Evolutionary conservation across 2,888 invertebrate species (phyloP).

Genomic region (Drosophila picticornis): DNA sequence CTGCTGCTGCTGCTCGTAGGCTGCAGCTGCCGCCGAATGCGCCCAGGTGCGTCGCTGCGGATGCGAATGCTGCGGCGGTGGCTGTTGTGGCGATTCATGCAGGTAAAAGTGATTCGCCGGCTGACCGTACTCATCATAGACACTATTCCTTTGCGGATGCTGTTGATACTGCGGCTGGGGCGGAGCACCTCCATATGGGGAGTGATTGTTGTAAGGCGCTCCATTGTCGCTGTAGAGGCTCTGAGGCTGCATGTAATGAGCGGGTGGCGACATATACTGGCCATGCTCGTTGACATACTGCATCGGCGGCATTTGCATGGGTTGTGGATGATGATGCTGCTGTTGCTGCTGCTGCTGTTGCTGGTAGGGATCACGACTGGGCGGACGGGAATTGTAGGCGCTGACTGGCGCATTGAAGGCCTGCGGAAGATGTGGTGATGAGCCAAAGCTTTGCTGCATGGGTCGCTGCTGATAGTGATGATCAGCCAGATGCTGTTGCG

Average conservation of each 20-base stretch:
- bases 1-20: slow-evolving; percentile 79
- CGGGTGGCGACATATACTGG: slow-evolving; percentile 83
- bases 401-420: slow-evolving; percentile 81
- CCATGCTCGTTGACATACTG: slow-evolving; percentile 85
- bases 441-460: slow-evolving; percentile 84
- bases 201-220: slow-evolving; percentile 76
- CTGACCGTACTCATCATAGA: slow-evolving; percentile 86
- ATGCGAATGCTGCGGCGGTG: slow-evolving; percentile 62
- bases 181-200: slow-evolving; percentile 84
- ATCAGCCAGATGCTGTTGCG: slow-evolving; percentile 86
- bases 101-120: slow-evolving; percentile 90
- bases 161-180: slow-evolving; percentile 83
- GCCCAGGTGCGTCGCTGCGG: slow-evolving; percentile 89
- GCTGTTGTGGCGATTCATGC: slow-evolving; percentile 87
- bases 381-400: slow-evolving; percentile 84
- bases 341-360: slow-evolving; percentile 72
- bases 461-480: slow-evolving; percentile 84
- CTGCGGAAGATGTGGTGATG: slow-evolving; percentile 85
- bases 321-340: slow-evolving; percentile 60
- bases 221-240: slow-evolving; percentile 85
- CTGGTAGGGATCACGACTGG: slow-evolving; percentile 84
- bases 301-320: slow-evolving; percentile 74
- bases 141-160: slow-evolving; percentile 85
- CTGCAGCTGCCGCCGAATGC: slow-evolving; percentile 85
- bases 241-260: slow-evolving; percentile 78